These are phyloP conservation scores for Baccha elongata DNA, from an alignment of 2,888 invertebrate species.

Conservation along the genomic window DNA sequence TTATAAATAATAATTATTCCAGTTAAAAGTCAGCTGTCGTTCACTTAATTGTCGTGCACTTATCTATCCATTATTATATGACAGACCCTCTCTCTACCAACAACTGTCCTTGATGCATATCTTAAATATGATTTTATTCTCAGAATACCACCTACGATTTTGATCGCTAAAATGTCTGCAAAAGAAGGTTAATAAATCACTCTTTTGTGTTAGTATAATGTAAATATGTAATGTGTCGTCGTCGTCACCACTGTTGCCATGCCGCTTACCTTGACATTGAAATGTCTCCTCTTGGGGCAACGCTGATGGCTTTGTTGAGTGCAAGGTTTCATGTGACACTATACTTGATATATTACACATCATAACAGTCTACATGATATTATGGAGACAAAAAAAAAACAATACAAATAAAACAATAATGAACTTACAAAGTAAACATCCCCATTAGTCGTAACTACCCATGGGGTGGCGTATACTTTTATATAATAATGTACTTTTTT, in stretches of 20 bases:
- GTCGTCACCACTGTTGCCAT: constrained; percentile 12
- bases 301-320: constrained; percentile 31
- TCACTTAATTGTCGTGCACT: background rate
- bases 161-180: background rate
- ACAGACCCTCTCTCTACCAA: too few relatives aligned
- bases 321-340: constrained; percentile 29
- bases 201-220: constrained; percentile 22
- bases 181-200: constrained; percentile 46
- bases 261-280: constrained; percentile 48
- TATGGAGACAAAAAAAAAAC: background rate
- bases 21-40: background rate
- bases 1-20: too few relatives aligned
- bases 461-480: constrained; percentile 14
- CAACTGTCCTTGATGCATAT: constrained; percentile 4
- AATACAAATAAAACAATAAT: constrained; percentile 1
- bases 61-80: background rate
- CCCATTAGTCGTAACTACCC: constrained; percentile 7
- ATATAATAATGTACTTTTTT: background rate
- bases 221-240: constrained; percentile 19
- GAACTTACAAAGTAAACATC: constrained; percentile 12
- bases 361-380: constrained; percentile 13
- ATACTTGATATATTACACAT: constrained; percentile 28
- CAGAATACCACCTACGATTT: constrained; percentile 11
- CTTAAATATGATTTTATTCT: constrained; percentile 13
- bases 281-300: constrained; percentile 29